Evolutionary conservation across 1,140 invertebrate species (phyloP), one percentile per base, ranked within the genome.

Genomic region (Mya arenaria): DNA sequence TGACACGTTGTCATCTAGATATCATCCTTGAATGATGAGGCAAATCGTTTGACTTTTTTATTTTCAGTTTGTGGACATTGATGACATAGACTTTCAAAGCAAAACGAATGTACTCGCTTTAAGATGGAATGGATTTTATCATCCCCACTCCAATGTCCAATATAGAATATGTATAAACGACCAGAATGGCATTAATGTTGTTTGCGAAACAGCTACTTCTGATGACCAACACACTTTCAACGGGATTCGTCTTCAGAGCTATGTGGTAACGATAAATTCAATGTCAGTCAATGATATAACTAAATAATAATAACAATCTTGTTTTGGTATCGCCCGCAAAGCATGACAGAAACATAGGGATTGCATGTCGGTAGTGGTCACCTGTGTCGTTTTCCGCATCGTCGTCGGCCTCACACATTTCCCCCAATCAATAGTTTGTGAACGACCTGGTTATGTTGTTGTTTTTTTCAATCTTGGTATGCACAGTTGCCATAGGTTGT

Each of bases 51-150:
- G n/a, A n/a, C n/a, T n/a, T n/a, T n/a, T n/a, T n/a, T n/a, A n/a
- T 5, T 74, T 74, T 25, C 56, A 75, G 73, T 48, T 75, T 5
- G 23, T n/a, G 6, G 75, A 78, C 39, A 78, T 78, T 56, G 44
- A 66, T 32, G 75, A 78, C 48, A 55, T 78, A 15, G 75, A 78
- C 32, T 78, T 56, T 28, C 75, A 78, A 32, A 66, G 13, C 6
- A 65, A 34, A 15, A 78, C 60, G 2, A 48, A 62, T 28, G 30
- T 15, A 36, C 23, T 78, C 17, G 25, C 60, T 17, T 28, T 48
- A 13, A n/a, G 36, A 17, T 69, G 66, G 66, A 28, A 8, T 69
- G 66, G 66, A 2, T 69, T 69, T 69, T 8, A 32, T 28, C 75
- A 78, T 39, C 75, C 75, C 15, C 62, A 78, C 68, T 37, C 44